Evolutionary conservation across 2,888 invertebrate genomes (phyloP), one percentile per base, ranked within the genome.

Genomic region (Linyphia triangularis): DNA sequence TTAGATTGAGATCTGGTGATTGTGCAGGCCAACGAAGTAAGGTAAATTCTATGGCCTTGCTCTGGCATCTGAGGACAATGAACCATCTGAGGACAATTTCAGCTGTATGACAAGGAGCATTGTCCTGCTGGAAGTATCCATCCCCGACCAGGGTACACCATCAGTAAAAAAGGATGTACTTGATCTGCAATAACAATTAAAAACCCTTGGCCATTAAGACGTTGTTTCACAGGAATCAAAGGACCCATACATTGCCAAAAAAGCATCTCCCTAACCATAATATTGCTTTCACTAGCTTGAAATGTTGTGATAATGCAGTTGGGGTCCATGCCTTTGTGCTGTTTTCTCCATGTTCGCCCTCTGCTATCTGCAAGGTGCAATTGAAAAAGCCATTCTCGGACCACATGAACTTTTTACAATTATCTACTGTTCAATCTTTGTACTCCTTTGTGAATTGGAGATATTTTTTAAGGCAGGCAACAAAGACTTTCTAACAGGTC

Each of bases 291-390:
- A n/a, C n/a, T n/a, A n/a, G n/a, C n/a, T n/a, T n/a, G n/a, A n/a
- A n/a, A n/a, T n/a, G n/a, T n/a, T n/a, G n/a, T n/a, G n/a, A n/a
- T n/a, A n/a, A n/a, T n/a, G n/a, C n/a, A n/a, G n/a, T n/a, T n/a
- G n/a, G n/a, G n/a, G n/a, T n/a, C n/a, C n/a, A n/a, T n/a, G n/a
- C n/a, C n/a, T n/a, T n/a, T n/a, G n/a, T n/a, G n/a, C n/a, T n/a
- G n/a, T n/a, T n/a, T n/a, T n/a, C n/a, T n/a, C n/a, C n/a, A n/a
- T n/a, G n/a, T n/a, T n/a, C n/a, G n/a, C 65, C 13, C 73, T 30
- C 57, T 57, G 19, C n/a, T 59, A 59, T 5, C 30, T 73, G 28
- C 57, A 73, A 30, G 73, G 33, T 73, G 59, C 59, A 59, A 26
- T 59, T 73, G 30, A 26, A 57, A 59, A 59, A 1, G n/a, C 16